Percentiles rank a stretch among this genome's conserved stretches.
Evolutionary conservation across 1,140 invertebrate species (phyloP).

Genomic region (Formica selysi): DNA sequence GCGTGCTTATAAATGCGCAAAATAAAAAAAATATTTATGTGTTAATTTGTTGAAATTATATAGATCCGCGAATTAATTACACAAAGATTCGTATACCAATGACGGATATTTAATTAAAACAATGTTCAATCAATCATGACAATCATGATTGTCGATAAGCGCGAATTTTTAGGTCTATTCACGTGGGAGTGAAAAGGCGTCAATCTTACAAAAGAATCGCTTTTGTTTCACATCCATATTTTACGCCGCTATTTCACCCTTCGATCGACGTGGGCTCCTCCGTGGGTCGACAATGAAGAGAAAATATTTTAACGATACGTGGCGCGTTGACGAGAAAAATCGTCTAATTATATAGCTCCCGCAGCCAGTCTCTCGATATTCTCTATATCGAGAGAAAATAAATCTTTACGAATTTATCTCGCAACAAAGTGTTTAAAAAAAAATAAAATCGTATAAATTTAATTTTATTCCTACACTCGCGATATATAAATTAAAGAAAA

Average conservation of each 20-base stretch:
- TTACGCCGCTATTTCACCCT: constrained; percentile 16
- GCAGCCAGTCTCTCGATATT: neutral
- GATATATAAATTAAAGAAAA: neutral
- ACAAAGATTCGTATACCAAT: neutral
- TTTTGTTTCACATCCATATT: constrained; percentile 36
- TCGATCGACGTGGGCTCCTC: neutral
- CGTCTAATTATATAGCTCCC: neutral
- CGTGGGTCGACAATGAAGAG: constrained; percentile 26
- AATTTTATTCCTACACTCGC: neutral
- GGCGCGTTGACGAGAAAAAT: neutral
- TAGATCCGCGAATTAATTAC: neutral
- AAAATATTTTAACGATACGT: constrained; percentile 25
- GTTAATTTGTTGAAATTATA: neutral
- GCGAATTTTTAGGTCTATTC: constrained; percentile 28
- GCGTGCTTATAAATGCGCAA: neutral
- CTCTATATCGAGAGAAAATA: neutral
- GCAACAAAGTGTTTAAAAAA: too few species aligned
- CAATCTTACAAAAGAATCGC: constrained; percentile 25
- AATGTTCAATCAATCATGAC: neutral
- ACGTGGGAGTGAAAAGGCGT: constrained; percentile 39
- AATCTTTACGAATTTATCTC: neutral
- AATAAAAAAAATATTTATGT: neutral
- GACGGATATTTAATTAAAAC: constrained; percentile 12
- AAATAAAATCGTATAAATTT: neutral
- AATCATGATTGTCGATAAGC: neutral